Percentiles rank a stretch among this genome's conserved stretches.
phyloP scores from a whole-genome alignment of 2,888 invertebrate species.

The Microplitis manilae region DNA sequence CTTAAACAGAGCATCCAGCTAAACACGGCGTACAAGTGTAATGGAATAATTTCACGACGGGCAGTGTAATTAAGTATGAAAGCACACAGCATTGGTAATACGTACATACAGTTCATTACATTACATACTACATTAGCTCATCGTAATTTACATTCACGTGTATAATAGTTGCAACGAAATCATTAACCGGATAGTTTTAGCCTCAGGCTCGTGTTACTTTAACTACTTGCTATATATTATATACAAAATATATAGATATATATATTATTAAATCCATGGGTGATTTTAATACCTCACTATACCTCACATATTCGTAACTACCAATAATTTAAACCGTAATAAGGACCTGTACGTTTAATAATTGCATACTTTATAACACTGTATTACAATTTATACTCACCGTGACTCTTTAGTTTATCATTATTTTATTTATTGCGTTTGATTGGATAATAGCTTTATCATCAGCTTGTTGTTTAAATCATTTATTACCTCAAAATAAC shows the following conservation, averaged over 20 bases:
- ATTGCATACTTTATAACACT: neutral
- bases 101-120: slow-evolving; percentile 5
- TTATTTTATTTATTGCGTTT: neutral
- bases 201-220: neutral
- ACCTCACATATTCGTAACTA: neutral
- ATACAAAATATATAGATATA: neutral
- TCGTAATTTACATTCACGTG: slow-evolving; percentile 35
- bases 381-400: neutral
- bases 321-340: neutral
- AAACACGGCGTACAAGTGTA: slow-evolving; percentile 9
- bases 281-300: neutral
- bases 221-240: neutral
- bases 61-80: slow-evolving; percentile 15
- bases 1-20: slow-evolving; percentile 14
- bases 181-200: slow-evolving; percentile 10
- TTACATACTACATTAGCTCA: slow-evolving; percentile 26
- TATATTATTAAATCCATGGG: neutral
- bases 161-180: slow-evolving; percentile 21
- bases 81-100: neutral
- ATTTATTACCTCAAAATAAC: neutral
- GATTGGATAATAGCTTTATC: neutral
- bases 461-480: neutral
- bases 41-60: slow-evolving; percentile 31
- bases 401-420: neutral
- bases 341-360: neutral